Evolutionary conservation across 1,140 invertebrate genomes (phyloP), one percentile per base, ranked within the genome.

Genomic region (Drosophila lacteicornis): DNA sequence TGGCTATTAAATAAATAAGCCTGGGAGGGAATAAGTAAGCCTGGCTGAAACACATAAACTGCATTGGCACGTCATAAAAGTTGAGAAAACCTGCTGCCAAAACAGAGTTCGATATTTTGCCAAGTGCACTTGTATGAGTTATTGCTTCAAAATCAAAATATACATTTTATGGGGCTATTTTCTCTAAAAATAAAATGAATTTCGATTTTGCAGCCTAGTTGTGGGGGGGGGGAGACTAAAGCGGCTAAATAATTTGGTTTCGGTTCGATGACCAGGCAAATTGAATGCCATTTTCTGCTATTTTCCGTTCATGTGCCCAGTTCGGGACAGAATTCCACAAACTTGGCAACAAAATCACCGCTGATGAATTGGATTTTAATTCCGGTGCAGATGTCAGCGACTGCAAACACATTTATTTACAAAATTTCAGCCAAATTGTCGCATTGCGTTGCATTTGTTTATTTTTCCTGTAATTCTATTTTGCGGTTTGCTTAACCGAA

Each of bases 301-400:
- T 55, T 40, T 55, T 67, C 27, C 11, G 27, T 55, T 59, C 53
- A 50, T 50, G 4, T 27, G 4, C 19, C 2, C 53, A 49, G 45
- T 43, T 71, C 50, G 43, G 45, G 36, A 19, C 33, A 13, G 19
- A 57, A 62, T 65, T 65, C 11, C 45, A 53, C 17, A 53, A 45
- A 49, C 27, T 58, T 42, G 47, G 15, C 36, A 63, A 40, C 25
- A 9, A 49, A 53, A 55, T 77, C 22, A 25, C 17, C 49, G 46
- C 45, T 77, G 74, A 68, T 60, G 56, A 49, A 68, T 75, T 55
- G 47, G 40, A 68, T 75, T 75, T 75, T 42, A 75, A 75, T 62
- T 17, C 49, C 63, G 7, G 47, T 43, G 40, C 67, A 69, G 30
- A 53, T 66, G 38, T 38, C 30, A 51, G 13, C 55, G 38, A 19